Evolutionary conservation across 2,797 vertebrate species (phyloP).

Genomic region (Enteromius paludinosus): DNA sequence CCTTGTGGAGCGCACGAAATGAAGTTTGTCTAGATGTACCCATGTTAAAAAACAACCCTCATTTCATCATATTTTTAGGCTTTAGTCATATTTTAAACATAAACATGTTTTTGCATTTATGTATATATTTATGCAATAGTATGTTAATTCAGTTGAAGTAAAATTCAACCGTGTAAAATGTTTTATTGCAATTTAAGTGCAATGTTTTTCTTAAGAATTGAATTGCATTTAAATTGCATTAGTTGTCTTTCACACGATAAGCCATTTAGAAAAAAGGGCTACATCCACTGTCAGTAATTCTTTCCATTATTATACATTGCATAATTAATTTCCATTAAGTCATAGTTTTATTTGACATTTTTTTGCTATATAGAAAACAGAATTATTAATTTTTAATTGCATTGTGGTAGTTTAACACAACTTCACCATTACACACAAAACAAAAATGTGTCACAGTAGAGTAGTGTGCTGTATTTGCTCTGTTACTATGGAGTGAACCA

Average conservation of each 20-base stretch:
- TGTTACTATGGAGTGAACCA: slow-evolving; percentile 30
- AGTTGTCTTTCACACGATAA: not conserved
- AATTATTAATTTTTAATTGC: not conserved
- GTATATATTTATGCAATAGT: not conserved
- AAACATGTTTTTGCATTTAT: not conserved
- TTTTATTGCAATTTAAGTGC: not conserved
- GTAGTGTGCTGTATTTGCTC: slow-evolving; percentile 4
- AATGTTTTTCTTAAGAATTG: no score
- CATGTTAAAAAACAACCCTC: not conserved
- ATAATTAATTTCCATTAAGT: not conserved
- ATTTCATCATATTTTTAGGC: not conserved
- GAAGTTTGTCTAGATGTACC: slow-evolving; percentile 11
- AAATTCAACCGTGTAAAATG: not conserved
- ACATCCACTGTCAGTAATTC: no score
- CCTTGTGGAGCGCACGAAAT: not conserved
- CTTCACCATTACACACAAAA: not conserved
- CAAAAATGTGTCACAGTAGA: slow-evolving; percentile 10
- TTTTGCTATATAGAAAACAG: not conserved
- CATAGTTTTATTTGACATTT: not conserved
- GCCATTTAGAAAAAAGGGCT: no score
- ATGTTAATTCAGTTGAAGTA: not conserved
- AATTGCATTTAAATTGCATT: not conserved
- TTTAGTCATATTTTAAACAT: not conserved
- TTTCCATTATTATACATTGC: not conserved
- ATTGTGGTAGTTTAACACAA: not conserved